Evolutionary conservation across 2,113 vertebrate species (phyloP).

Genomic region (Propithecus coquereli): DNA sequence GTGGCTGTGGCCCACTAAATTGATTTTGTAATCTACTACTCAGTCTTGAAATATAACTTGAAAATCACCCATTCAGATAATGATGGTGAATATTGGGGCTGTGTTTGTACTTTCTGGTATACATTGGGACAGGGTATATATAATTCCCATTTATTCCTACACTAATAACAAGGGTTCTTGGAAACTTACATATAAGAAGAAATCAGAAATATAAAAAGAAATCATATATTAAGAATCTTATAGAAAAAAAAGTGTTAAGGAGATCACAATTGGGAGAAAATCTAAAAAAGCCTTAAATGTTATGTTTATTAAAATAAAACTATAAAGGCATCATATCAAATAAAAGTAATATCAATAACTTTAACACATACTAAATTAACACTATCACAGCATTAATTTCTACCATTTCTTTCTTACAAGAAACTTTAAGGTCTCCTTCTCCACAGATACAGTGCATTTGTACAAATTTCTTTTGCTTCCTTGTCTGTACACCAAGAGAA

Average conservation of each 20-base stretch:
- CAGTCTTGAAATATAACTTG: not conserved
- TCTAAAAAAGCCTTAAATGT: slow-evolving; percentile 6
- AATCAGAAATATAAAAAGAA: too few species aligned
- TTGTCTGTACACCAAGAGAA: not conserved
- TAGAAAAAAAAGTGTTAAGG: not conserved
- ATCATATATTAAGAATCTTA: not conserved
- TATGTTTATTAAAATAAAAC: slow-evolving; percentile 38
- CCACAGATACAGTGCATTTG: not conserved
- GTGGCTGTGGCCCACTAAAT: not conserved
- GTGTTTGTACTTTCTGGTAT: not conserved
- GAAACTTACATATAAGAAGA: not conserved
- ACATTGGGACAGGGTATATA: not conserved
- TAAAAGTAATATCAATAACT: not conserved
- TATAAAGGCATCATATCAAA: not conserved
- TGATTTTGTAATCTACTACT: not conserved
- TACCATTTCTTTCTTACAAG: slow-evolving; percentile 6
- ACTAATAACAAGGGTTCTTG: not conserved
- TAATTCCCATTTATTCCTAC: not conserved
- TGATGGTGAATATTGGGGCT: not conserved
- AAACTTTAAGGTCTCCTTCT: not conserved
- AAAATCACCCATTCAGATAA: slow-evolving; percentile 22
- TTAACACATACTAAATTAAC: not conserved
- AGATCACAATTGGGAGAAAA: not conserved
- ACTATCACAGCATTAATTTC: not conserved
- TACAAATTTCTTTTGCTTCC: not conserved